Evolutionary conservation across 2,888 invertebrate genomes (phyloP).

Genomic region (Cataglyphis livida): DNA sequence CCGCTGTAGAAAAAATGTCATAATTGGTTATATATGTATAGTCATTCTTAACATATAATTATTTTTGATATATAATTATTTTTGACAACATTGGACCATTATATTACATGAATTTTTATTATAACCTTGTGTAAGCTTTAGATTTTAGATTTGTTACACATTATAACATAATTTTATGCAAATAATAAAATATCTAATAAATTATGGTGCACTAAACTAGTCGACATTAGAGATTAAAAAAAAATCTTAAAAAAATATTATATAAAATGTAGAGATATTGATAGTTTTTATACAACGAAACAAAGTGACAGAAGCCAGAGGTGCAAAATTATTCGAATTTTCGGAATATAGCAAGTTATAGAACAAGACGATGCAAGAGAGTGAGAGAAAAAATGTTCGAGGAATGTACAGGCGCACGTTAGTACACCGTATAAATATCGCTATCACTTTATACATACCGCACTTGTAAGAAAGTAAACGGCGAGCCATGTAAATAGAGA

Average conservation of each 20-base stretch:
- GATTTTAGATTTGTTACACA: neutral
- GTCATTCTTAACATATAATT: no score
- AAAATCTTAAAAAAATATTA: neutral
- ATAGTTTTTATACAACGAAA: conserved; percentile 39
- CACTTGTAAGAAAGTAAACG: conserved; percentile 67
- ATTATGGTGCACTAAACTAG: conserved; percentile 11
- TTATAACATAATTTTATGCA: neutral
- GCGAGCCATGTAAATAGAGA: conserved; percentile 69
- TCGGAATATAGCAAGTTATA: conserved; percentile 56
- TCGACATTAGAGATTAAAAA: neutral
- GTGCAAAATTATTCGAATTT: conserved; percentile 10
- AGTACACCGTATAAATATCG: conserved; percentile 56
- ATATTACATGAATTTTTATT: neutral
- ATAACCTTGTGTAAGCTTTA: neutral
- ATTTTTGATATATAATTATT: neutral
- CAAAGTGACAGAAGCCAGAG: conserved; percentile 12
- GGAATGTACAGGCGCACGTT: conserved; percentile 67
- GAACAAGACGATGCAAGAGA: conserved; percentile 58
- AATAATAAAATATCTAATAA: neutral
- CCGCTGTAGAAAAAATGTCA: neutral
- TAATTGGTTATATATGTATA: neutral
- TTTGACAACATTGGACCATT: neutral
- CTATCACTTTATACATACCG: conserved; percentile 62
- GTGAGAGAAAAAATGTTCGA: conserved; percentile 55
- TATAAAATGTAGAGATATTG: conserved; percentile 3